Evolutionary conservation across 2,888 invertebrate genomes (phyloP).

Genomic region (Apodemia mormo): DNA sequence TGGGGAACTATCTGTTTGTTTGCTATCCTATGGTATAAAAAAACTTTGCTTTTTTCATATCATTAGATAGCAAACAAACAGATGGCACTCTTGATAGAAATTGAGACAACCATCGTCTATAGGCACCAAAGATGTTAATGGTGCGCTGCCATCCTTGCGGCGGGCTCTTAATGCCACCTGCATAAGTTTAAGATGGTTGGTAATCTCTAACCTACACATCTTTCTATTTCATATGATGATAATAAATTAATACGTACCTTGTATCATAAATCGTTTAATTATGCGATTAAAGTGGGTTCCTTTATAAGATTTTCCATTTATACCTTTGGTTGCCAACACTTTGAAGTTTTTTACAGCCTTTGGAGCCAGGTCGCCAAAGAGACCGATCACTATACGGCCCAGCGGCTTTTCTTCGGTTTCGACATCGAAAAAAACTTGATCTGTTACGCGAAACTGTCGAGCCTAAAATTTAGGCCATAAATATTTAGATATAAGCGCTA

Average conservation of each 20-base stretch:
- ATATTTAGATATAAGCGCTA: neutral
- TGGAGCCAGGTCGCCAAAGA: conserved; percentile 94
- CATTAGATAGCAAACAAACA: too few relatives aligned
- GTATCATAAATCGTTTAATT: conserved; percentile 94
- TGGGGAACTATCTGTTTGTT: too few relatives aligned
- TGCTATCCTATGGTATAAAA: too few relatives aligned
- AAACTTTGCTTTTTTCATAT: too few relatives aligned
- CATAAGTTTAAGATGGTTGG: too few relatives aligned
- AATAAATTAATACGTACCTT: conserved; percentile 82
- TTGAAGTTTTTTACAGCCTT: conserved; percentile 94
- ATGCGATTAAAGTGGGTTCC: conserved; percentile 92
- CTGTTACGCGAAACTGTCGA: conserved; percentile 86
- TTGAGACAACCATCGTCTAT: too few relatives aligned
- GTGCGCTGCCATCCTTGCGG: too few relatives aligned
- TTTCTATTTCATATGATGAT: neutral
- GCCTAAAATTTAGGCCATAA: conserved; percentile 67
- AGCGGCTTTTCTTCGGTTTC: conserved; percentile 85
- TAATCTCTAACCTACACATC: too few relatives aligned
- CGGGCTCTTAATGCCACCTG: too few relatives aligned
- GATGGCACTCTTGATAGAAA: too few relatives aligned
- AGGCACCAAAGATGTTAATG: too few relatives aligned
- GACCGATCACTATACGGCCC: conserved; percentile 91
- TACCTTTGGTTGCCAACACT: conserved; percentile 88
- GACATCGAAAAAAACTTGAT: conserved; percentile 92
- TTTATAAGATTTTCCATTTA: conserved; percentile 89